These are phyloP conservation scores for Elaphurus davidianus DNA, from an alignment of 2,113 vertebrate species.

Conservation along the genomic window DNA sequence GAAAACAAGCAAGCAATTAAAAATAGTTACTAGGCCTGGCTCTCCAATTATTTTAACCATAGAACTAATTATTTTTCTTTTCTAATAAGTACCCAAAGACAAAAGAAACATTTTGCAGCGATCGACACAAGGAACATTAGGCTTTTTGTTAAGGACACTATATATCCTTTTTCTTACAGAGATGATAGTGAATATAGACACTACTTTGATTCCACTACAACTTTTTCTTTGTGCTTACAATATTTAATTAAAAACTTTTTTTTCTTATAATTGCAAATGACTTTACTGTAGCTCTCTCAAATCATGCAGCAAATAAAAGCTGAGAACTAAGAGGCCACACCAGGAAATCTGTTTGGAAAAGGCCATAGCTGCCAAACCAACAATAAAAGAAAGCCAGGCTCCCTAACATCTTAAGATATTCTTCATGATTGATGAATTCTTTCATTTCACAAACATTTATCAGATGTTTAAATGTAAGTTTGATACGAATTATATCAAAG, in stretches of 20 bases:
- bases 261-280: background rate
- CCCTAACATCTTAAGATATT: background rate
- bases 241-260: slow-evolving; percentile 22
- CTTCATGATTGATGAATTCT: background rate
- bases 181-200: background rate
- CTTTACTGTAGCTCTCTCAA: background rate
- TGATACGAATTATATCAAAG: background rate
- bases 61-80: slow-evolving; percentile 20
- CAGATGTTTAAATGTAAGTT: background rate
- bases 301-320: background rate
- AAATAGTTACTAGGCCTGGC: background rate
- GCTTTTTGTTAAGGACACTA: background rate
- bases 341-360: background rate
- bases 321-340: background rate
- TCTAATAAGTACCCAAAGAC: background rate
- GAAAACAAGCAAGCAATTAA: slow-evolving; percentile 22
- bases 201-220: background rate
- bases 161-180: background rate
- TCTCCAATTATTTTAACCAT: background rate
- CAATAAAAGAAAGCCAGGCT: background rate
- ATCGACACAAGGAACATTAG: background rate
- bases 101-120: background rate
- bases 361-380: background rate
- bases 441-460: background rate
- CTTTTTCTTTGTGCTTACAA: background rate